Evolutionary conservation across 2,113 vertebrate genomes (phyloP).

Genomic region (Pseudorhombus dupliciocellatus): DNA sequence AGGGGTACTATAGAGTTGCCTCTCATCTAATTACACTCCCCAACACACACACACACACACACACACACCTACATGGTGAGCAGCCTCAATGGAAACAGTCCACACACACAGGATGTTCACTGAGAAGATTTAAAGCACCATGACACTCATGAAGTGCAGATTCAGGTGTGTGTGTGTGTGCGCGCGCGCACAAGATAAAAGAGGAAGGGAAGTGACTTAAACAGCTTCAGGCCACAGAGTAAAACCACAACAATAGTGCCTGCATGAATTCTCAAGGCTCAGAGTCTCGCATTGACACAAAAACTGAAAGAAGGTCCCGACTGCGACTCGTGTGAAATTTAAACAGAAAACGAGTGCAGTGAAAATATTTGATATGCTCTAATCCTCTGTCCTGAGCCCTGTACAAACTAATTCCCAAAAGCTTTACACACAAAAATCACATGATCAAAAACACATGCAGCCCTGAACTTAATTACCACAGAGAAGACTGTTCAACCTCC

Average conservation of each 20-base stretch:
- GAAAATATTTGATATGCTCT: conserved; percentile 8
- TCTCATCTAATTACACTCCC: conserved; percentile 66
- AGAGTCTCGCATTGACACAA: conserved; percentile 1
- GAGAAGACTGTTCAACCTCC: conserved; percentile 18
- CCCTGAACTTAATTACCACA: conserved; percentile 37
- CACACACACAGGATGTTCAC: conserved; percentile 16
- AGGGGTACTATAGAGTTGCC: conserved; percentile 53
- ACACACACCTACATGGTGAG: conserved; percentile 13
- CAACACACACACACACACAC: conserved; percentile 17
- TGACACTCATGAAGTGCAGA: conserved; percentile 11
- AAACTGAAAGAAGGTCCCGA: not conserved
- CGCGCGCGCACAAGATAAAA: conserved; percentile 3
- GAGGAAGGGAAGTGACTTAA: conserved; percentile 26
- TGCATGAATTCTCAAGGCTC: not conserved
- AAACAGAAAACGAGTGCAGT: not conserved
- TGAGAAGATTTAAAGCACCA: conserved; percentile 15
- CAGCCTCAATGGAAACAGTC: conserved; percentile 27
- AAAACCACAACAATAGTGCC: conserved; percentile 7
- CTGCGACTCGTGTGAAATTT: not conserved
- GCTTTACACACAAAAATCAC: conserved; percentile 26
- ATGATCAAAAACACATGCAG: conserved; percentile 62
- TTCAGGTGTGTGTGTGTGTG: conserved; percentile 38
- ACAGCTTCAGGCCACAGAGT: conserved; percentile 3
- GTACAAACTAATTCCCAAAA: conserved; percentile 41
- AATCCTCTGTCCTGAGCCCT: conserved; percentile 13